Conservation (phyloP, 2,888 invertebrate genomes). For the Sthenelais limicola region DNA sequence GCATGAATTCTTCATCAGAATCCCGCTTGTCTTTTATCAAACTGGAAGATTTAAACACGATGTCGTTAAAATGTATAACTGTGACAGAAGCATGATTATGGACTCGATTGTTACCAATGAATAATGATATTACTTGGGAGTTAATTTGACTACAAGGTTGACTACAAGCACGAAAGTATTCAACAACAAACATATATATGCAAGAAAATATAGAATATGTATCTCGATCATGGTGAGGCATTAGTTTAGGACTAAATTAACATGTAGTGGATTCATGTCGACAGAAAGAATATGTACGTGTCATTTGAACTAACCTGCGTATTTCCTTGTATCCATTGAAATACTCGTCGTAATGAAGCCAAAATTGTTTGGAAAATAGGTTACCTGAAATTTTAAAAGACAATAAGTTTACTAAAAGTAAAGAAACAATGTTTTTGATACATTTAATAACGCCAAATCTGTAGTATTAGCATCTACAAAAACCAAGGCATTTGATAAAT, state of each 20-base stretch:
- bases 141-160: no score
- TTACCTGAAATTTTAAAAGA: constrained; percentile 70
- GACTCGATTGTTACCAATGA: neutral
- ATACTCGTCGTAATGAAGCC: constrained; percentile 80
- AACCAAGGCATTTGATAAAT: no score
- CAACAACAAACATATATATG: no score
- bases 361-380: constrained; percentile 79
- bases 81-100: neutral
- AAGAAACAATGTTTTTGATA: no score
- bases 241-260: neutral
- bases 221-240: no score
- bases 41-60: constrained; percentile 65
- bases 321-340: constrained; percentile 76
- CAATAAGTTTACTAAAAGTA: no score
- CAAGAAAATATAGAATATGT: no score
- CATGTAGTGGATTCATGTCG: neutral
- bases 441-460: no score
- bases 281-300: neutral
- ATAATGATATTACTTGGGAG: no score
- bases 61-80: neutral
- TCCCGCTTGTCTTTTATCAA: constrained; percentile 78
- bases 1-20: constrained; percentile 80
- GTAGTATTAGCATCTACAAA: no score
- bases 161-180: no score
- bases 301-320: constrained; percentile 73